Evolutionary conservation across 2,888 invertebrate species (phyloP).

Genomic region (Machimus atricapillus): DNA sequence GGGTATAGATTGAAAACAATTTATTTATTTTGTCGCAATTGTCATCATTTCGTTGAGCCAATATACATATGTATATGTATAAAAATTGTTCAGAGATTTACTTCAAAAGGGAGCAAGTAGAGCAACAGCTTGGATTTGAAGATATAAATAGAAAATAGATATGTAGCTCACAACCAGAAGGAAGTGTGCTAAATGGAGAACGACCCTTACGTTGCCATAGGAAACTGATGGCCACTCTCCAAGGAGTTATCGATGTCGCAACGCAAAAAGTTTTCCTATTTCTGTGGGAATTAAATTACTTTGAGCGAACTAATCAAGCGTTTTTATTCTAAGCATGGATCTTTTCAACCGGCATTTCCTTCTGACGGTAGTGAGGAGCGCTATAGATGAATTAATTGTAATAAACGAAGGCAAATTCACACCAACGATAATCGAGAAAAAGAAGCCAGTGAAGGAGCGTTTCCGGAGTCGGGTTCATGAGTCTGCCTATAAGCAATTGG

Average conservation of each 20-base stretch:
- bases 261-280: not conserved
- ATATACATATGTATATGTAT: too few relatives aligned
- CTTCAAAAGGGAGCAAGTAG: not conserved
- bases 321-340: slow-evolving; percentile 3
- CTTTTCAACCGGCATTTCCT: slow-evolving; percentile 8
- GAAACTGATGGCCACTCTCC: not conserved
- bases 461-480: slow-evolving; percentile 43
- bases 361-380: slow-evolving; percentile 13
- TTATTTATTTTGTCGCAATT: not conserved
- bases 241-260: not conserved
- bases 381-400: slow-evolving; percentile 41
- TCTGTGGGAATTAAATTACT: not conserved
- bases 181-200: not conserved
- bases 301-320: not conserved
- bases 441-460: slow-evolving; percentile 29
- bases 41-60: not conserved
- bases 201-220: not conserved
- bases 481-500: slow-evolving; percentile 42
- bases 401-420: slow-evolving; percentile 38
- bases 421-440: not conserved
- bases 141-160: not conserved
- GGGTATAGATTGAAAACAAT: too few relatives aligned
- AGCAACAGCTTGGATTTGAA: not conserved
- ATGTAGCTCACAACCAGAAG: not conserved
- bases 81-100: not conserved